A percentile compares a stretch with the other conserved stretches of the same genome.
Evolutionary conservation across 1,140 invertebrate genomes (phyloP).

Genomic region (Drosophila parvula): DNA sequence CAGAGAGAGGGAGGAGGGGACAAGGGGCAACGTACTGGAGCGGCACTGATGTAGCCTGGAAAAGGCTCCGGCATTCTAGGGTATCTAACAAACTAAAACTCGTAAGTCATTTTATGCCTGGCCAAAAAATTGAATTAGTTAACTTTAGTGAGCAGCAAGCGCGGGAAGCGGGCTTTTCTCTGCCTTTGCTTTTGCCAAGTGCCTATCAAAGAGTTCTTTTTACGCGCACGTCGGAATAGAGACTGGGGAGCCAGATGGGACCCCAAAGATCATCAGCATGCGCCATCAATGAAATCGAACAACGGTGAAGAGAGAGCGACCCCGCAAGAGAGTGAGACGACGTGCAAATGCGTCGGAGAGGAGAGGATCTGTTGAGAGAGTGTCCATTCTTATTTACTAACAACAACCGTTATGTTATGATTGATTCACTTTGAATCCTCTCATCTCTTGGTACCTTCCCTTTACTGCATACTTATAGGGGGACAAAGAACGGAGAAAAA

Average conservation of each 20-base stretch:
- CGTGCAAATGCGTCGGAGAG: not conserved
- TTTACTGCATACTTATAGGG: constrained; percentile 33
- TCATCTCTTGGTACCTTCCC: not conserved
- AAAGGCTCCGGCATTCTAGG: constrained; percentile 32
- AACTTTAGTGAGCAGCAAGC: constrained; percentile 38
- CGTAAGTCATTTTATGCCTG: constrained; percentile 37
- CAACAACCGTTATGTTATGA: constrained; percentile 17
- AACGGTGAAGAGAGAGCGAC: constrained; percentile 7
- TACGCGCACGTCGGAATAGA: constrained; percentile 75
- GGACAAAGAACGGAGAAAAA: not conserved
- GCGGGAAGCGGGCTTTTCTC: constrained; percentile 56
- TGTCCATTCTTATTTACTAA: not conserved
- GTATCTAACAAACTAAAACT: constrained; percentile 16
- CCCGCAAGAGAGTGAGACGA: constrained; percentile 23
- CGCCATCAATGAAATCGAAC: constrained; percentile 49
- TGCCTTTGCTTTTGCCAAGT: constrained; percentile 26
- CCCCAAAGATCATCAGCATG: constrained; percentile 8
- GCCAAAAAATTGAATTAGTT: constrained; percentile 20
- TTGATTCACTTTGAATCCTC: not conserved
- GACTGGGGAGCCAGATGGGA: constrained; percentile 55
- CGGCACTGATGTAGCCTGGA: constrained; percentile 21
- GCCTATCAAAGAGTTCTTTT: constrained; percentile 51
- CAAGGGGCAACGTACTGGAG: constrained; percentile 43
- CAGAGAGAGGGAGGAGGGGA: not conserved
- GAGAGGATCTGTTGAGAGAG: not conserved